Base-by-base conservation (phyloP, 1,140 invertebrate species). In the Anthonomus grandis region DNA sequence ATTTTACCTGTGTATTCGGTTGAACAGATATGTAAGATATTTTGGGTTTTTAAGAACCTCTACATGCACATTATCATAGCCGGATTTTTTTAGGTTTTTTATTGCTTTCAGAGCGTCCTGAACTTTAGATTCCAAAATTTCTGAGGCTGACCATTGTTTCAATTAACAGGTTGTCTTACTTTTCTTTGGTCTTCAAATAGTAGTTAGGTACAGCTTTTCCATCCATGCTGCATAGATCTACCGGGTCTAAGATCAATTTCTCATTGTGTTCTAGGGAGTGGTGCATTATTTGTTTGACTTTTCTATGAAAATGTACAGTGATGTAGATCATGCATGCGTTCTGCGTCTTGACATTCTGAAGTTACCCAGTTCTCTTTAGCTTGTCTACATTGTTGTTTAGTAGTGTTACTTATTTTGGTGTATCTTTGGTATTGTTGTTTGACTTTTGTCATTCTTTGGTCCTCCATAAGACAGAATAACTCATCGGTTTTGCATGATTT, bases 401-500 rank as follows among this genome's bases (percentile, higher is more conserved):
- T 34, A 34, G 31, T 34, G 31, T 34, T 34, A 34, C 15, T 34
- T 34, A 34, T 34, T 34, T 34, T 13, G 1, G 31, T 34, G 1
- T 34, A 34, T 13, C 31, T 34, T 34, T 34, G 31, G 10, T 34
- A 2, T 2, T 34, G 31, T 34, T 34, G 31, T 39, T 39, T 39
- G 38, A 39, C 38, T 39, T 39, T 39, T 39, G 38, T 1, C 1
- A 39, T 39, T 2, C 38, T 39, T 39, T 17, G n/a, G 10, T 39
- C 38, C 38, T 39, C 2, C 38, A 39, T 2, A 39, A 2, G 10
- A 3, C 38, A 39, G 38, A 34, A 13, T 34, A 2, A 13, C 38
- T 39, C 38, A 39, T 39, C 38, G 38, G 38, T 39, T 17, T 13
- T 39, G 8, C 38, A 39, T 39, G 38, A 39, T 39, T 39, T 39